A percentile compares a stretch with the other conserved stretches of the same genome.
These are phyloP conservation scores for Artibeus lituratus DNA, from an alignment of 2,797 vertebrate genomes.

Conservation along the genomic window DNA sequence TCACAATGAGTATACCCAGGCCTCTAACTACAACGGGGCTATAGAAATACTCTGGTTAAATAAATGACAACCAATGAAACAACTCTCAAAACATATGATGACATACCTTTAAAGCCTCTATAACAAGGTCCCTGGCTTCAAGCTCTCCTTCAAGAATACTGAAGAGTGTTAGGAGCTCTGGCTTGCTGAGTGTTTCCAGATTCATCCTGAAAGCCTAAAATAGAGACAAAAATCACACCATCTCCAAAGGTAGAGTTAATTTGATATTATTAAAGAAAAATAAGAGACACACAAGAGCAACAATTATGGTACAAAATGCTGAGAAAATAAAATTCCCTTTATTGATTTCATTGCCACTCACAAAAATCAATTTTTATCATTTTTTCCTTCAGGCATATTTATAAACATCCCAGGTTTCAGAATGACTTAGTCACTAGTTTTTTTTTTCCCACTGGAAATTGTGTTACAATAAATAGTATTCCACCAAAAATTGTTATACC, in stretches of 20 bases:
- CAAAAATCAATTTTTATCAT: slow-evolving; percentile 52
- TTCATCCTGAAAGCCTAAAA: slow-evolving; percentile 94
- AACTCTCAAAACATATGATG: neutral
- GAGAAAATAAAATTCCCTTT: slow-evolving; percentile 46
- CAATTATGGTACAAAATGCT: neutral
- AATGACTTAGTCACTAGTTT: neutral
- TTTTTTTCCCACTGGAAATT: neutral
- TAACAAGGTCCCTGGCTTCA: slow-evolving; percentile 97
- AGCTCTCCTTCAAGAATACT: slow-evolving; percentile 97
- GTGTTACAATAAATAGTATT: neutral
- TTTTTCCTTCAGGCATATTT: slow-evolving; percentile 46
- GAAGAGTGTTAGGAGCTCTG: slow-evolving; percentile 95
- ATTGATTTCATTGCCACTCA: neutral
- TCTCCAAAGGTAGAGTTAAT: slow-evolving; percentile 37
- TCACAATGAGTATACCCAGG: neutral
- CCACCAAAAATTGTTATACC: neutral
- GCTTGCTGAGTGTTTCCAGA: slow-evolving; percentile 97
- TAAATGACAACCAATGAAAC: slow-evolving; percentile 3
- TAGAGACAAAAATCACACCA: slow-evolving; percentile 53
- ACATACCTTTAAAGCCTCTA: slow-evolving; percentile 95
- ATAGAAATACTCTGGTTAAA: neutral
- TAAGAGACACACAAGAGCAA: neutral
- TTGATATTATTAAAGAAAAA: neutral
- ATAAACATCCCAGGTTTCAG: neutral
- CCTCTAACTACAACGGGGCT: neutral